Base-by-base conservation (phyloP, 2,888 invertebrate genomes). In the Ophraella communa region DNA sequence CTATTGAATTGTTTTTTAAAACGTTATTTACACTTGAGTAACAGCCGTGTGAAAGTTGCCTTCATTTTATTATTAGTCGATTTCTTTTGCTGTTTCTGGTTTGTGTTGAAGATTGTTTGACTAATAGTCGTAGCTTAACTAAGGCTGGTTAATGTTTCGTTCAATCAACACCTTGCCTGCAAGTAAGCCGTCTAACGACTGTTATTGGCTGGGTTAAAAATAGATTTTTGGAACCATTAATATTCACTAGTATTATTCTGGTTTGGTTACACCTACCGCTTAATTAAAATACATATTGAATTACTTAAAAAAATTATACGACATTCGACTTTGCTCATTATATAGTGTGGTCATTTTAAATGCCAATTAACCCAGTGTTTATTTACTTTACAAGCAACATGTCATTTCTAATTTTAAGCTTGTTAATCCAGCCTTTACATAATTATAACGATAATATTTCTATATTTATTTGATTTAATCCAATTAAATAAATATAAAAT, bases 121-220 rank as follows among this genome's bases (percentile, higher is more conserved):
- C 49, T 51, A 51, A 51, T 27, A 27, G 24, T 51, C 27, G 24
- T 14, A 49, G 27, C 17, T 17, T 21, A 45, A 49, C 11, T 17
- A 35, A 47, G 20, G 33, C 57, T 57, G 57, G 14, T 57, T 57
- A 57, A 57, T 57, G 49, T 57, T 49, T 21, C 17, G 49, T 49
- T 57, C 47, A 23, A 18, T 57, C 57, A 49, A 49, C 57, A 57
- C 57, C 23, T 57, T 57, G 47, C 49, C 57, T 57, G 57, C 35
- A 23, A 30, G 14, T 57, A 35, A 57, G 33, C 47, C 14, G 47
- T 35, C 3, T 47, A 21, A 33, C 23, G 47, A 57, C 33, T 21
- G 47, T 39, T 57, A 57, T 57, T 57, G 57, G 57, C 35, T 39
- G 10, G 11, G 35, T 11, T 35, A 23, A 49, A 57, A 47, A 57